These are phyloP conservation scores for Helogale parvula DNA, from an alignment of 2,113 vertebrate genomes.

Conservation along the genomic window DNA sequence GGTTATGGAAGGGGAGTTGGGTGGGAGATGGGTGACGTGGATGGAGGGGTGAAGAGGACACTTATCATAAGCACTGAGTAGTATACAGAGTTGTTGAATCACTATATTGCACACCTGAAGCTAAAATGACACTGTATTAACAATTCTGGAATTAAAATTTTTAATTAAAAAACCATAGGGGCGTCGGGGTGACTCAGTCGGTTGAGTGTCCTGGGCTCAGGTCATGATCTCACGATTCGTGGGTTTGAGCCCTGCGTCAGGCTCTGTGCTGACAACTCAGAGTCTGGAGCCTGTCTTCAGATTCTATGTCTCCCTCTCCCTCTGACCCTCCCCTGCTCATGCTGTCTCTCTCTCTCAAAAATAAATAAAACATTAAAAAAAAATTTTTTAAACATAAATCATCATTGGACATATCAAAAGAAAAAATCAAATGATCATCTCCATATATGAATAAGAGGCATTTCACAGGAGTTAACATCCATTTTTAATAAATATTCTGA, in stretches of 20 bases:
- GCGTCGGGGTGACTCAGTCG: no score
- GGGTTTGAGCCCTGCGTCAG: no score
- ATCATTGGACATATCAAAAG: background rate
- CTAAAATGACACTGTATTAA: background rate
- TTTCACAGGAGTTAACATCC: background rate
- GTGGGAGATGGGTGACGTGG: background rate
- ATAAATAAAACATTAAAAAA: no score
- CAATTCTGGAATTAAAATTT: background rate
- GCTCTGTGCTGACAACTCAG: no score
- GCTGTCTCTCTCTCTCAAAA: no score
- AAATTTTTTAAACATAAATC: background rate
- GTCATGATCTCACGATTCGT: no score
- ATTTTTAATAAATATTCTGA: background rate
- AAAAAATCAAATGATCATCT: background rate
- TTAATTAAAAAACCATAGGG: no score
- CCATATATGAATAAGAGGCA: background rate
- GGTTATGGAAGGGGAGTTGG: background rate
- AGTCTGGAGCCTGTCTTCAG: no score
- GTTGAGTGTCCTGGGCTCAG: no score
- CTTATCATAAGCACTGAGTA: background rate
- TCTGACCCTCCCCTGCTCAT: no score
- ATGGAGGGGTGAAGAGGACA: background rate
- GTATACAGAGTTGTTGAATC: background rate
- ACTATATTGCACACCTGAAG: background rate
- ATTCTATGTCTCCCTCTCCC: no score